Conservation (phyloP, 2,888 invertebrate species). For the Andrena bucephala region DNA sequence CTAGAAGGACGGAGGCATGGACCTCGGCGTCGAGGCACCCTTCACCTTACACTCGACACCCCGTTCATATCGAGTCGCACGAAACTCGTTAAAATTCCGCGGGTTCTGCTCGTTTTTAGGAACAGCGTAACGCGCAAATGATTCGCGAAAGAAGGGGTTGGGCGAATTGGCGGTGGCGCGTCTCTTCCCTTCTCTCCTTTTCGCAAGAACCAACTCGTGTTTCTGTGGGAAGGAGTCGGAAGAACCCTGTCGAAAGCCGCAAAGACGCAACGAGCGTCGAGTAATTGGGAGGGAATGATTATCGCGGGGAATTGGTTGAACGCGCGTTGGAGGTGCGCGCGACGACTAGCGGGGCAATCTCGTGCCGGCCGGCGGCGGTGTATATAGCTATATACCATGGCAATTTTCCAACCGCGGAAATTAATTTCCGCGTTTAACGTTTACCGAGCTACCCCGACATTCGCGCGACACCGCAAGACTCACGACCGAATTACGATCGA, state of each 20-base stretch:
- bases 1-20: background rate
- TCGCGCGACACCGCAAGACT: background rate
- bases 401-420: constrained; percentile 59
- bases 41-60: background rate
- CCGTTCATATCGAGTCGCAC: constrained; percentile 68
- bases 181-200: background rate
- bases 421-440: constrained; percentile 55
- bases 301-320: constrained; percentile 51
- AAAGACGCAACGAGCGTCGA: background rate
- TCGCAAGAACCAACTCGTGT: background rate
- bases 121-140: constrained; percentile 72
- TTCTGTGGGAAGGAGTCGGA: background rate
- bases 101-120: constrained; percentile 74
- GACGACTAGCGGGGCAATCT: background rate
- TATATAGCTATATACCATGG: constrained; percentile 19
- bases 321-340: constrained; percentile 26
- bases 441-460: background rate
- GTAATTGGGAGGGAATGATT: constrained; percentile 34
- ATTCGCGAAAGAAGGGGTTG: constrained; percentile 34
- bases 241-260: background rate
- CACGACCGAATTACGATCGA: constrained; percentile 1
- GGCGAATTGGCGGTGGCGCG: constrained; percentile 25
- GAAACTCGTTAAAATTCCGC: constrained; percentile 80
- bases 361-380: background rate
- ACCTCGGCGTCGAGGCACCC: constrained; percentile 21